Base-by-base conservation (phyloP, 2,888 invertebrate species). In the Galeruca laticollis region DNA sequence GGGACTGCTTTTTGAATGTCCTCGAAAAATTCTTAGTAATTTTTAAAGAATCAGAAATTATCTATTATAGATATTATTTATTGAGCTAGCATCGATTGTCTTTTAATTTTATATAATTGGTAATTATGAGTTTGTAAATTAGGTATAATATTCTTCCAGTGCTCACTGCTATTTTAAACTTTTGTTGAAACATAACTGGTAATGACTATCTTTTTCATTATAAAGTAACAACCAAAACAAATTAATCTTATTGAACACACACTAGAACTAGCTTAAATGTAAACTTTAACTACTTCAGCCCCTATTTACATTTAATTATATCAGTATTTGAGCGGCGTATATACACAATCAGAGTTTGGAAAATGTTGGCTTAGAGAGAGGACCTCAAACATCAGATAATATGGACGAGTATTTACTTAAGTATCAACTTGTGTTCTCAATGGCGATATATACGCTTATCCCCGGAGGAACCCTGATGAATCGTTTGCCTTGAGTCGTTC, bases 221-320 rank as follows among this genome's bases (percentile, higher is more conserved):
- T 35, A 6, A 18, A 35, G 33, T 35, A 1, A 35, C 33, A 18
- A 35, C 11, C 13, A 18, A 18, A 15, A 57, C 35, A 37, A 8
- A 54, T 31, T 13, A 33, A 31, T 54, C 3, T 54, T 8, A n/a
- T 31, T 6, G 52, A 35, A 56, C 18, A 57, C 35, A 57, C 35
- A 57, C 20, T 35, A 51, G 33, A 57, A 57, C 35, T 49, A 35
- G 49, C 20, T 49, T 60, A 13, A 66, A 60, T 59, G 66, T 49
- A 66, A 35, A 57, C 15, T 66, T 59, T 57, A 37, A 35, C 47
- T 56, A 2, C 15, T 66, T 51, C 51, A 26, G 51, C 59, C 59
- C 56, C 13, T 66, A 66, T 66, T 66, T 60, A 60, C 66, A 66
- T 66, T 66, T 59, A 66, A 66, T 66, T 60, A 66, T 31, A 66